Percentiles rank a stretch among this genome's conserved stretches.
Evolutionary conservation across 2,113 vertebrate species (phyloP).

Genomic region (Canis aureus): DNA sequence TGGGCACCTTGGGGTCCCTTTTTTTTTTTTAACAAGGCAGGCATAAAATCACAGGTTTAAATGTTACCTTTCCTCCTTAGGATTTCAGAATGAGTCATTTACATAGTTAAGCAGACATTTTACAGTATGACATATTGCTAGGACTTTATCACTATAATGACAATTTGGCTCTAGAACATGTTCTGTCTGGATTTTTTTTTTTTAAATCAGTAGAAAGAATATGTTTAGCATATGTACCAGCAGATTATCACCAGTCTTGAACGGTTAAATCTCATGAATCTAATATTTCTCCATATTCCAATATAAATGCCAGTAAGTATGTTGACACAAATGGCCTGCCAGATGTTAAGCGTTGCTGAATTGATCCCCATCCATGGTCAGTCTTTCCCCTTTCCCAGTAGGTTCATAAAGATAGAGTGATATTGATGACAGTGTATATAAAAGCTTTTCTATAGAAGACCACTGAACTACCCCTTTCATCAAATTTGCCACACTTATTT

Average conservation of each 20-base stretch:
- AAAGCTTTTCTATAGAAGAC: not conserved
- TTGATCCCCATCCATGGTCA: not conserved
- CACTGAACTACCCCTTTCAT: not conserved
- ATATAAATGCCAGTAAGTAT: not conserved
- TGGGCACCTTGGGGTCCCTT: not conserved
- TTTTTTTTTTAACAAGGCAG: not conserved
- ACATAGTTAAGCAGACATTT: not conserved
- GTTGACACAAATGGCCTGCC: not conserved
- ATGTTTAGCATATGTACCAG: not conserved
- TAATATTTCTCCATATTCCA: not conserved
- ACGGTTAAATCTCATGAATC: not conserved
- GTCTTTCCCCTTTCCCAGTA: not conserved
- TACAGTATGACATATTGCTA: rapidly evolving
- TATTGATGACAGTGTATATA: rapidly evolving
- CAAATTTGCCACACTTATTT: not conserved
- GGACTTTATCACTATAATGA: not conserved
- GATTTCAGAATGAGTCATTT: not conserved
- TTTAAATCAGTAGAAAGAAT: not conserved
- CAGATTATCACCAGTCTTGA: not conserved
- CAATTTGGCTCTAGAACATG: not conserved
- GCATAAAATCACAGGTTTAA: not conserved
- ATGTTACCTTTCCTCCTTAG: not conserved
- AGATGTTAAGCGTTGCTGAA: not conserved
- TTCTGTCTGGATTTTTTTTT: not conserved
- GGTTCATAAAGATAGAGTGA: too few species aligned